These are phyloP conservation scores for Gonatopus flavifemur DNA, from an alignment of 1,140 invertebrate species.

Conservation along the genomic window DNA sequence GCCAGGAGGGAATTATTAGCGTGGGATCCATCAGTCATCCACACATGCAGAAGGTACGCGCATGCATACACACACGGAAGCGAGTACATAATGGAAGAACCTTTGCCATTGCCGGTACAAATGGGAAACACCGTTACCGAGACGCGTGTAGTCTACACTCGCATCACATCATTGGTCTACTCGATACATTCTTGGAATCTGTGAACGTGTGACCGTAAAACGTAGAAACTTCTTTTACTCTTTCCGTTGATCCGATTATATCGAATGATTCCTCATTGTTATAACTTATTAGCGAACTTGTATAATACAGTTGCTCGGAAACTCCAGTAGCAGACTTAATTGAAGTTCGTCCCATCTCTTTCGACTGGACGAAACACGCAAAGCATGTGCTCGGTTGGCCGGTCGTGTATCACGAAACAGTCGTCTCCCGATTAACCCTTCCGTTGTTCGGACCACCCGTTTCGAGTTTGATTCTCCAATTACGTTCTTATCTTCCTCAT, in stretches of 20 bases:
- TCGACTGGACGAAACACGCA: too few relatives aligned
- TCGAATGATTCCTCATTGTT: too few relatives aligned
- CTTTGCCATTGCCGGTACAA: too few relatives aligned
- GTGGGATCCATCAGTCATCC: conserved; percentile 35
- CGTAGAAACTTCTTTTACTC: too few relatives aligned
- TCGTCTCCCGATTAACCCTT: conserved; percentile 31
- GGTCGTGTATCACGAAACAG: conserved; percentile 19
- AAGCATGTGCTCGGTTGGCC: conserved; percentile 15
- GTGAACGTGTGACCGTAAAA: too few relatives aligned
- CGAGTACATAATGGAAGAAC: too few relatives aligned
- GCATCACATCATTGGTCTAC: not conserved
- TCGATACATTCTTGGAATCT: conserved; percentile 37
- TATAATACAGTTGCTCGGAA: too few relatives aligned
- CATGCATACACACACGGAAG: too few relatives aligned
- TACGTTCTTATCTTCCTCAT: conserved; percentile 9
- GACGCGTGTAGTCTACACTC: conserved; percentile 12
- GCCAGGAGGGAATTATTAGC: conserved; percentile 37
- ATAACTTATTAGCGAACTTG: too few relatives aligned
- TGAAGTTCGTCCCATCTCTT: too few relatives aligned
- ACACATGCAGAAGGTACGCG: conserved; percentile 1
- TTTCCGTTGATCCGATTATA: not conserved
- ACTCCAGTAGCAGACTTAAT: too few relatives aligned
- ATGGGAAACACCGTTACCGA: conserved; percentile 37
- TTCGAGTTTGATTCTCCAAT: conserved; percentile 12
- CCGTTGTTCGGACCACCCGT: conserved; percentile 28